These are phyloP conservation scores for Brienomyrus brachyistius DNA, from an alignment of 2,113 vertebrate genomes.

Conservation along the genomic window DNA sequence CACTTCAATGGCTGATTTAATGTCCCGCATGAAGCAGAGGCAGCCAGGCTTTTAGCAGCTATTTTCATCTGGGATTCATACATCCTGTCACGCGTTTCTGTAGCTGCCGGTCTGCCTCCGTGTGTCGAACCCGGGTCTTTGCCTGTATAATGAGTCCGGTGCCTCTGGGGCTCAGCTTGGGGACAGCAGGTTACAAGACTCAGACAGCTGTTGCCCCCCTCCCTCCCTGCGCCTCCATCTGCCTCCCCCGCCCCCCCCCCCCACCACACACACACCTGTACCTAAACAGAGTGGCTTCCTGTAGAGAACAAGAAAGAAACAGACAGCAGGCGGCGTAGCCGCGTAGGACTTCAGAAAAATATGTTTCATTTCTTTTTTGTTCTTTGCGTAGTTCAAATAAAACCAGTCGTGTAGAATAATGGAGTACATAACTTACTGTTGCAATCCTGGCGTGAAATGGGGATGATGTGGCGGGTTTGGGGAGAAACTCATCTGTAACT, in stretches of 20 bases:
- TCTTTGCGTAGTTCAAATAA: not conserved
- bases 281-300: not conserved
- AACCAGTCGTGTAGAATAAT: not conserved
- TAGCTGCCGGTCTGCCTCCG: not conserved
- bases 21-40: not conserved
- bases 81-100: not conserved
- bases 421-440: not conserved
- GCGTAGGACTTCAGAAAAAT: not conserved
- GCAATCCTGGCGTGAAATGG: not conserved
- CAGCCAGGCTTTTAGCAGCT: not conserved
- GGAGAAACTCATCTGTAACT: not conserved
- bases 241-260: no score
- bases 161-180: not conserved
- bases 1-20: not conserved
- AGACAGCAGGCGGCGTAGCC: not conserved
- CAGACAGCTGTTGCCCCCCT: not conserved
- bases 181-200: not conserved
- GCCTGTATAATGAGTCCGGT: not conserved
- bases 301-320: not conserved
- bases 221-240: not conserved
- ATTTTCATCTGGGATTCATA: not conserved
- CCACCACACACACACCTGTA: not conserved
- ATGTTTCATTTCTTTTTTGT: not conserved
- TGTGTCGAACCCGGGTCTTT: not conserved
- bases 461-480: not conserved